Evolutionary conservation across 1,140 invertebrate species (phyloP).

Genomic region (Papilio glaucus): DNA sequence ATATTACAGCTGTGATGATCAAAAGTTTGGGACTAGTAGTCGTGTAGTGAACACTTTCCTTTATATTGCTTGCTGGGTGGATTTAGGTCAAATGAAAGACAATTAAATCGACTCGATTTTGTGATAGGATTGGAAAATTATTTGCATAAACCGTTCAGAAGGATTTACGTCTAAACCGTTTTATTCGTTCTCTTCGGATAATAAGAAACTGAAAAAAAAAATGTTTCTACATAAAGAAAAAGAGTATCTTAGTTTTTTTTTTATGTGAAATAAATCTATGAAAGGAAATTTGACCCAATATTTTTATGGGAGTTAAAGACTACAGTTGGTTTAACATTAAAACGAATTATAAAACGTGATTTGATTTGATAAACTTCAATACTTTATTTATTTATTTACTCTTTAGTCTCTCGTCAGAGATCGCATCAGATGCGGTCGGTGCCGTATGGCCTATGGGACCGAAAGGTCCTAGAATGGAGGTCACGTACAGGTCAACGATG

Average conservation of each 20-base stretch:
- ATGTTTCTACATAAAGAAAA: background rate
- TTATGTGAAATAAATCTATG: background rate
- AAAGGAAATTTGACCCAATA: no score
- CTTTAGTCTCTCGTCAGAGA: no score
- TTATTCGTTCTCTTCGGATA: background rate
- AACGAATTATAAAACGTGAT: no score
- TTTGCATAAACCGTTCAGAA: conserved; percentile 24
- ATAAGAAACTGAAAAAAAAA: conserved; percentile 4
- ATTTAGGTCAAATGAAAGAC: conserved; percentile 25
- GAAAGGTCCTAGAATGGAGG: no score
- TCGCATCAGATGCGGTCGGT: no score
- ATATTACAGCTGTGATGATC: no score
- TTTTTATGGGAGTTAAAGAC: no score
- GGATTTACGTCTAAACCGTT: conserved; percentile 17
- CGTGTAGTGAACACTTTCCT: background rate
- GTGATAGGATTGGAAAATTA: conserved; percentile 25
- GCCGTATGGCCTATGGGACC: no score
- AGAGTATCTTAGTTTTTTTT: background rate
- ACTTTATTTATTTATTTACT: no score
- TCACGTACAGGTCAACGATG: no score
- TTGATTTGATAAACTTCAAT: no score
- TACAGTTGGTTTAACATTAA: no score
- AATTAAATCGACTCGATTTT: conserved; percentile 23
- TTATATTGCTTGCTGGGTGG: conserved; percentile 3
- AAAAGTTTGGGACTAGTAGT: background rate